These are phyloP conservation scores for Paramuricea clavata DNA, from an alignment of 92 coral and sea anemone species.

Conservation along the genomic window DNA sequence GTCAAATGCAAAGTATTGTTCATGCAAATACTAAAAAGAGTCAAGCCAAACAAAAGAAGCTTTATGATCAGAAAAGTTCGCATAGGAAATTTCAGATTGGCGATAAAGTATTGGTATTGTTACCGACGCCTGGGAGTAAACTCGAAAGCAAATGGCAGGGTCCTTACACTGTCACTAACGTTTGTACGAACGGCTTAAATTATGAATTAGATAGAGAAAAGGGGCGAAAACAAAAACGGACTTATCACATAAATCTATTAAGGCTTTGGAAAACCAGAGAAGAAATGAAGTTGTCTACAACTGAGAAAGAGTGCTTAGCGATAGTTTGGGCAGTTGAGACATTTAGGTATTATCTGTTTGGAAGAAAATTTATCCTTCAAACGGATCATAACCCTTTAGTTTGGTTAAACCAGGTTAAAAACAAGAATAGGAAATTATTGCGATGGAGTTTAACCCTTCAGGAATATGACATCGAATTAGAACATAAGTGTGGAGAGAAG, in stretches of 20 bases:
- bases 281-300: constrained; percentile 49
- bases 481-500: constrained; percentile 63
- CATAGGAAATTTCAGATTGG: background rate
- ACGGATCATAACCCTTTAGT: constrained; percentile 72
- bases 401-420: constrained; percentile 57
- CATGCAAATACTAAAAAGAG: background rate
- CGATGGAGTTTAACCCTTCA: constrained; percentile 73
- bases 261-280: constrained; percentile 62
- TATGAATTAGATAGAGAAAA: constrained; percentile 56
- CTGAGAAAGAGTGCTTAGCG: constrained; percentile 64
- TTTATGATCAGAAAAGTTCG: background rate
- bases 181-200: constrained; percentile 31
- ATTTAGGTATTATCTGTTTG: constrained; percentile 58
- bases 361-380: constrained; percentile 56
- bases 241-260: constrained; percentile 55
- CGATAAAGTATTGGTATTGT: constrained; percentile 43
- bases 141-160: constrained; percentile 69
- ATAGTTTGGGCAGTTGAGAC: constrained; percentile 63
- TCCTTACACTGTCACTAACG: constrained; percentile 50
- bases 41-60: background rate
- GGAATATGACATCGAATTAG: constrained; percentile 53
- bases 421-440: constrained; percentile 57
- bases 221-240: constrained; percentile 23
- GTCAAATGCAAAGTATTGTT: background rate
- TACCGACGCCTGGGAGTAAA: constrained; percentile 58